Percentiles rank a stretch among this genome's conserved stretches.
phyloP scores from a whole-genome alignment of 2,113 vertebrate species.

The Glaucomys volans region DNA sequence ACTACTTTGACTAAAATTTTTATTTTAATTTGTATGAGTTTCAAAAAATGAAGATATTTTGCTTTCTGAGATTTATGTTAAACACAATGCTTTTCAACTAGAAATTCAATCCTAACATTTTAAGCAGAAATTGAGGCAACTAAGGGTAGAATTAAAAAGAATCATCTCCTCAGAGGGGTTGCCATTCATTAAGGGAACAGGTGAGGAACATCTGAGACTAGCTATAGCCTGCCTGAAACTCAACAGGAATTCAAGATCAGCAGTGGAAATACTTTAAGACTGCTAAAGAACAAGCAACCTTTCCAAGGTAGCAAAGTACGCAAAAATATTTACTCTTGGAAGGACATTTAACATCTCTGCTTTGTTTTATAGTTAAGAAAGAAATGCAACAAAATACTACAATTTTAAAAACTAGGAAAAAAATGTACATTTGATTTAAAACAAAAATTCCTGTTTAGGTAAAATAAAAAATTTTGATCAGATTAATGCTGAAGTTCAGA shows the following conservation, averaged over 20 bases:
- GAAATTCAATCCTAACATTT: background rate
- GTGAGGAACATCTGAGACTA: background rate
- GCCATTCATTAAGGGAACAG: background rate
- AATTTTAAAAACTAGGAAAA: background rate
- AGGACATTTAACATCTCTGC: background rate
- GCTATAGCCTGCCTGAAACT: background rate
- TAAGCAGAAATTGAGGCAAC: background rate
- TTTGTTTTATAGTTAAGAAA: constrained; percentile 17
- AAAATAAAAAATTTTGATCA: background rate
- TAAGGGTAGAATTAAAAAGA: background rate
- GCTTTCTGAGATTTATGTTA: background rate
- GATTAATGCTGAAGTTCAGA: background rate
- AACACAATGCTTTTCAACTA: background rate
- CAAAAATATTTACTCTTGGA: background rate
- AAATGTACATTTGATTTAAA: background rate
- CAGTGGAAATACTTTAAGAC: background rate
- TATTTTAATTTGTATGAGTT: constrained; percentile 27
- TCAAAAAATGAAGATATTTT: constrained; percentile 16
- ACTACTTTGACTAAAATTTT: background rate
- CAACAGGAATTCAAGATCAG: background rate
- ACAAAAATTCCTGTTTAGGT: background rate
- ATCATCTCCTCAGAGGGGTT: background rate
- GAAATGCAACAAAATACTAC: background rate
- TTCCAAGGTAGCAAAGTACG: background rate
- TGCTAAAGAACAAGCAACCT: background rate